Percentiles rank a stretch among this genome's conserved stretches.
phyloP scores from a whole-genome alignment of 2,113 vertebrate species.

The Emydocephalus ijimae region DNA sequence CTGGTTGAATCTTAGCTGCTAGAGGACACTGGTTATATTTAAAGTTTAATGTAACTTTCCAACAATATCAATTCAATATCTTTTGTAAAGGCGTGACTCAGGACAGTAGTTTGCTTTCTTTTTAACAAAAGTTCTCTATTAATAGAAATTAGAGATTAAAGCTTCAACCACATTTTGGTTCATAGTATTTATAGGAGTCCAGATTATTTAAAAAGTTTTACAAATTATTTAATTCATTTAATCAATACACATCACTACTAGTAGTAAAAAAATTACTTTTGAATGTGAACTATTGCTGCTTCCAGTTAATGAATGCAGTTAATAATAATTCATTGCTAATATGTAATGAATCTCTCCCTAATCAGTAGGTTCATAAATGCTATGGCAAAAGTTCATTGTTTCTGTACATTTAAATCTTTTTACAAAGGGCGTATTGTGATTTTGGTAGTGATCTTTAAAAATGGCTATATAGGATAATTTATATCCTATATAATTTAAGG shows the following conservation, averaged over 20 bases:
- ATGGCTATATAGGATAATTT: not conserved
- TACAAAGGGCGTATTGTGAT: not conserved
- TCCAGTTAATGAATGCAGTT: not conserved
- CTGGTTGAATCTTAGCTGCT: not conserved
- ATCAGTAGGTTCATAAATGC: not conserved
- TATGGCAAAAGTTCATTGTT: not conserved
- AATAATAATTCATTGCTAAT: not conserved
- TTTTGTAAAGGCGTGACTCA: not conserved
- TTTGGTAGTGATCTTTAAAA: not conserved
- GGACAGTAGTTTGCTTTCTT: not conserved
- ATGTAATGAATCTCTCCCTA: not conserved
- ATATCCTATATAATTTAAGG: not conserved
- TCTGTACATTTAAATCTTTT: not conserved
- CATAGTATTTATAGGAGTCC: not conserved
- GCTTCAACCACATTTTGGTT: not conserved
- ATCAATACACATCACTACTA: not conserved
- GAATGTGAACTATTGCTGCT: not conserved
- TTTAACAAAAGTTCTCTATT: not conserved
- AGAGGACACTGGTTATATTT: not conserved
- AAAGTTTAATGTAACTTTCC: not conserved
- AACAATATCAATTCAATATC: not conserved
- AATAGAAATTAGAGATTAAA: not conserved
- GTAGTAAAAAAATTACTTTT: not conserved
- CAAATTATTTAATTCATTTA: not conserved
- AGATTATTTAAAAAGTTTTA: not conserved